Percentiles rank a stretch among this genome's conserved stretches.
These are phyloP conservation scores for Drosophila lowei DNA, from an alignment of 1,140 invertebrate species.

Conservation along the genomic window DNA sequence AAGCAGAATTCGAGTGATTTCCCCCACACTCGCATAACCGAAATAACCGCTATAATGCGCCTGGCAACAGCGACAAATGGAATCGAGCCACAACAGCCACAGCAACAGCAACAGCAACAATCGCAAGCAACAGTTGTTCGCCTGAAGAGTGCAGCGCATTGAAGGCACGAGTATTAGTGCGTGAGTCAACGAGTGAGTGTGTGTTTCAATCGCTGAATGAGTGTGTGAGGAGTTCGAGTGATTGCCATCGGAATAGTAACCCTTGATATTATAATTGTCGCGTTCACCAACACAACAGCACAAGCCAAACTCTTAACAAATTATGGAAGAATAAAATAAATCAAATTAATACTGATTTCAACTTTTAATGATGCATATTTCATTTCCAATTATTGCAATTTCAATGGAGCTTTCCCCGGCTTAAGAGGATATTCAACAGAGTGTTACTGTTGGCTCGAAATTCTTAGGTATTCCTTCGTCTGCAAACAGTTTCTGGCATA, in stretches of 20 bases:
- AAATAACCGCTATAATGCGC: conserved; percentile 31
- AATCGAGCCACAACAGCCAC: conserved; percentile 1
- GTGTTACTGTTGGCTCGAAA: too few species aligned
- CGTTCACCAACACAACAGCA: conserved; percentile 41
- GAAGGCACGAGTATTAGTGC: background rate
- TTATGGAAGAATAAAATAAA: too few species aligned
- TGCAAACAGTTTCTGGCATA: too few species aligned
- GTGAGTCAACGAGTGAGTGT: background rate
- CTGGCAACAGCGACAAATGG: conserved; percentile 48
- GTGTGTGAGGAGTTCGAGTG: conserved; percentile 3
- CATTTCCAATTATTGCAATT: too few species aligned
- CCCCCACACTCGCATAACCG: conserved; percentile 14
- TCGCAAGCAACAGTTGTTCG: conserved; percentile 55
- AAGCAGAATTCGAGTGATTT: conserved; percentile 50
- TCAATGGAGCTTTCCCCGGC: too few species aligned
- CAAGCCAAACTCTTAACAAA: conserved; percentile 16
- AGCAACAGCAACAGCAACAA: conserved; percentile 34
- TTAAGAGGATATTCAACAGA: too few species aligned
- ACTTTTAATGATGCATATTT: too few species aligned
- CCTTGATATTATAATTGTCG: conserved; percentile 70
- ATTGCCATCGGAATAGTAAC: conserved; percentile 50
- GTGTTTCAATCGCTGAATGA: conserved; percentile 5
- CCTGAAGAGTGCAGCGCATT: conserved; percentile 34
- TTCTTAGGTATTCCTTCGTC: too few species aligned
- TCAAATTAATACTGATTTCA: too few species aligned